Evolutionary conservation across 2,888 invertebrate genomes (phyloP), one percentile per base, ranked within the genome.

Genomic region (Drosophila diplacantha): DNA sequence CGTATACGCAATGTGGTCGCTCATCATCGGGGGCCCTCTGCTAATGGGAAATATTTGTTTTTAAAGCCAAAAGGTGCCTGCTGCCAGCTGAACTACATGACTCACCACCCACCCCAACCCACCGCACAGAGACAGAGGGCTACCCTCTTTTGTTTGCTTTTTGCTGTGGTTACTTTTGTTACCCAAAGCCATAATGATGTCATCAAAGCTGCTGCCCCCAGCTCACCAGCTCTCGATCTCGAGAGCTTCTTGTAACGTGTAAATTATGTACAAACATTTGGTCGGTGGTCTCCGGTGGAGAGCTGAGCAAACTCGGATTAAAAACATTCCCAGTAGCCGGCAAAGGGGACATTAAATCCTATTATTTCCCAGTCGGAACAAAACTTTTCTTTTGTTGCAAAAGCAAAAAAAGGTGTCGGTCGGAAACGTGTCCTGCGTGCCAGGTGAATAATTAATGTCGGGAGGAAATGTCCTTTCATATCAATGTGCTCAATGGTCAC

Each of bases 1-100:
- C 73, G 83, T 74, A 82, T 82, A 80, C 81, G 77, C 80, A 82
- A 56, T 73, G 74, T 75, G 80, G 72, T 76, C 68, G 66, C 66
- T 62, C 70, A 64, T 80, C 69, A 57, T 52, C 24, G 31, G 31
- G n/a, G 24, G 70, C 41, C 51, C 56, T 18, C 52, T 66, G 72
- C 78, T 81, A 84, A 81, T 84, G 83, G 83, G 81, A 84, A 84
- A 80, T 81, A 77, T 82, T 77, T 82, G 84, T 77, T 80, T 73
- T 61, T 71, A 83, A 81, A 76, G 81, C 74, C 74, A 80, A 82
- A 81, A 83, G 83, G 68, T 63, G 63, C 59, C 56, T 31, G 44
- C 44, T 31, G 59, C 51, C 56, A 41, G 46, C 43, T 37, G 29
- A 52, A 37, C 54, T 51, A 65, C 55, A 62, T 84, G 81, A 80